Evolutionary conservation across 2,888 invertebrate genomes (phyloP), one percentile per base, ranked within the genome.

Genomic region (Oegoconia quadripuncta): DNA sequence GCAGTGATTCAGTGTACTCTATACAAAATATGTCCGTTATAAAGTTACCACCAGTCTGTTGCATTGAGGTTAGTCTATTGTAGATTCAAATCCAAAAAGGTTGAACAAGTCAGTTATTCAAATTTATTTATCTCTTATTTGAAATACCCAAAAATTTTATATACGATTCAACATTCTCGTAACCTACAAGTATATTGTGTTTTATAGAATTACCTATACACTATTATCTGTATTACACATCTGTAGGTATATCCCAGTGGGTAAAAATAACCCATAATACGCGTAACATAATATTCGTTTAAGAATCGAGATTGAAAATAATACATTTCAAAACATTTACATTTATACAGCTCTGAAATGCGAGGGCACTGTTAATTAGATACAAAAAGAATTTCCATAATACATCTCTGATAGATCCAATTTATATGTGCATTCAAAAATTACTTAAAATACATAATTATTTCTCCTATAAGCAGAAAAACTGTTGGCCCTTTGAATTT

Each of bases 61-160:
- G 75, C 79, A 64, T 74, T 84, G 83, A 84, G 86, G 82, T 84
- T 62, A 54, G 58, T 69, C 79, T 84, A 84, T 84, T 86, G 83
- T 86, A 86, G 82, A 86, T 83, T 86, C 86, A 86, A 86, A 86
- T 86, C 86, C 86, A 84, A 86, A 84, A 84, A 73, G 70, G 77
- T 86, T 79, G 74, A 83, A 83, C 75, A 66, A 81, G 77, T 84
- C 77, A 73, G 68, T 79, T 67, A 71, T 74, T 71, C 59, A 72
- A 70, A 79, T 79, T 77, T 42, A 32, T 72, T 76, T 77, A 77
- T 78, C 66, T 74, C 76, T 78, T 84, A 84, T 77, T 64, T 78
- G 82, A 80, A 74, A 80, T 82, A 83, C 76, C 74, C 79, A 77
- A 72, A 65, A 59, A 48, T 62, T 59, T 70, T 73, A 80, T 75